Conservation (phyloP, 2,113 vertebrate genomes). For the Plecotus auritus region DNA sequence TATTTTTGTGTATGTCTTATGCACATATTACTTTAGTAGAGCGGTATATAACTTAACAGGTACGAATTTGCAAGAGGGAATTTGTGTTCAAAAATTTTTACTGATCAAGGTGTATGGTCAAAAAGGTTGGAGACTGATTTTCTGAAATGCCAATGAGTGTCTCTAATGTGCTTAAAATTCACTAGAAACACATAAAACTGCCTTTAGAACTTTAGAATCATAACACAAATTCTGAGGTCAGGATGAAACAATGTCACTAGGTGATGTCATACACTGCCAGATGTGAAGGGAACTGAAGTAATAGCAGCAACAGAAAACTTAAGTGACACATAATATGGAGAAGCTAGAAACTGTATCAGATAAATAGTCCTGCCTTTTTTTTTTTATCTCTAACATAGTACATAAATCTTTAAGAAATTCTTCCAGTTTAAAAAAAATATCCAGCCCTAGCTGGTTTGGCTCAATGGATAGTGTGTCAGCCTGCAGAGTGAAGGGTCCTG, state of each 20-base stretch:
- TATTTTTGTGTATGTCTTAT: neutral
- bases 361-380: neutral
- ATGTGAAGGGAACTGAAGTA: accelerated
- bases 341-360: constrained; percentile 5
- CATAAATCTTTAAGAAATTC: neutral
- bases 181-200: accelerated
- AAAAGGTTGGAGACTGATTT: neutral
- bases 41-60: neutral
- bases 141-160: neutral
- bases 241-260: neutral
- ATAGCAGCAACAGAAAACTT: neutral
- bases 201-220: neutral
- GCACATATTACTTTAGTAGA: neutral
- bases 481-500: too few relatives aligned
- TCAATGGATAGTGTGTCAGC: too few relatives aligned
- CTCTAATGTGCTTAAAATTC: neutral
- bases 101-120: neutral
- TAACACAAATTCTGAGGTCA: neutral
- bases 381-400: neutral
- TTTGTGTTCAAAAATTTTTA: neutral
- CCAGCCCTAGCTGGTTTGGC: too few relatives aligned
- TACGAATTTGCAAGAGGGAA: neutral
- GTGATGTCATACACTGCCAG: accelerated
- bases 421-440: constrained; percentile 47
- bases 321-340: neutral